phyloP scores from a whole-genome alignment of 2,797 vertebrate species.

The Coregonus sp. region DNA sequence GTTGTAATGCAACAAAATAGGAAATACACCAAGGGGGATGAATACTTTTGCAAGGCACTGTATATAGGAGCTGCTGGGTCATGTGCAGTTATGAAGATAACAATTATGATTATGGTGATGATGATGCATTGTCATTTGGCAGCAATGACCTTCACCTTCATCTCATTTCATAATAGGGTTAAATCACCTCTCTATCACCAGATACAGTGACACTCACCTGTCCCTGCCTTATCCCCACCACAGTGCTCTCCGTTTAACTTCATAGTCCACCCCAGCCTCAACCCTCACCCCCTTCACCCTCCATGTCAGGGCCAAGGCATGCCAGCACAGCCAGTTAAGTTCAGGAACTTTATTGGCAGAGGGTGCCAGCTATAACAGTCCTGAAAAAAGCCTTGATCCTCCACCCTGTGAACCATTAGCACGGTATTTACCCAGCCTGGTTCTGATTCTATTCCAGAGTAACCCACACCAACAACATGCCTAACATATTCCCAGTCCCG shows the following conservation, averaged over 20 bases:
- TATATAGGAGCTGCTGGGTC: slow-evolving; percentile 19
- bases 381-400: slow-evolving; percentile 62
- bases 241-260: background rate
- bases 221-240: background rate
- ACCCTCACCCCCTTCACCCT: slow-evolving; percentile 17
- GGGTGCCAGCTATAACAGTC: slow-evolving; percentile 64
- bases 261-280: slow-evolving; percentile 8
- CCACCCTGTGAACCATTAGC: slow-evolving; percentile 57
- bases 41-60: too few relatives aligned
- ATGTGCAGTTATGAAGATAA: background rate
- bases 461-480: slow-evolving; percentile 66
- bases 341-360: slow-evolving; percentile 51
- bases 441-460: slow-evolving; percentile 61
- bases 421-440: slow-evolving; percentile 70
- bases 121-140: background rate
- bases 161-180: background rate
- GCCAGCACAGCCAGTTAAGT: slow-evolving; percentile 45
- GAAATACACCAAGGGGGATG: too few relatives aligned
- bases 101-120: background rate
- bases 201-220: background rate
- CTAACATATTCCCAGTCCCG: slow-evolving; percentile 57
- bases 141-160: background rate
- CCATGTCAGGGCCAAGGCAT: slow-evolving; percentile 27
- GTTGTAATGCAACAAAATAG: too few relatives aligned
- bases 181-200: background rate